phyloP scores from a whole-genome alignment of 2,113 vertebrate species.

The Gallinago undulata region DNA sequence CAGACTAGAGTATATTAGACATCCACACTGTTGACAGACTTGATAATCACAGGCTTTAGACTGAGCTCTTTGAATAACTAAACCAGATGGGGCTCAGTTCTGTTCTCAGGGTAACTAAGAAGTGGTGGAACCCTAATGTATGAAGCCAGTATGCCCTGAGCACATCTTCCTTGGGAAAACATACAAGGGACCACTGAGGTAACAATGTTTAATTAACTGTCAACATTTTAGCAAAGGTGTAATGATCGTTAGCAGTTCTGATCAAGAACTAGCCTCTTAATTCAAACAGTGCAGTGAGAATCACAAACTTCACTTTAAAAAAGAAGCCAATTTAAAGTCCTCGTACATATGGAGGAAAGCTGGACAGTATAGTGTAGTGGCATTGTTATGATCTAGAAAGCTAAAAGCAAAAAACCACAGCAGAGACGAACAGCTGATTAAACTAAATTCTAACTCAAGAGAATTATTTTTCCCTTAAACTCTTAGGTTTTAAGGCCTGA shows the following conservation, averaged over 20 bases:
- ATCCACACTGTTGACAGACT: not conserved
- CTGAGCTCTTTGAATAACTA: not conserved
- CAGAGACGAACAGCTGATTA: not conserved
- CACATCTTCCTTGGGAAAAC: accelerated
- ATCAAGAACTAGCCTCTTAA: not conserved
- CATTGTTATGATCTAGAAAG: not conserved
- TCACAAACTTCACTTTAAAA: not conserved
- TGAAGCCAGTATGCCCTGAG: not conserved
- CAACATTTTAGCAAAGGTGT: not conserved
- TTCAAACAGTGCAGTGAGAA: not conserved
- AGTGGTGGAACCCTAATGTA: not conserved
- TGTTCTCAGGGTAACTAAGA: not conserved
- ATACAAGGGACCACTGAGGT: not conserved
- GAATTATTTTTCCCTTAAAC: not conserved
- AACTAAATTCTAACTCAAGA: not conserved
- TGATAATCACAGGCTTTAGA: not conserved
- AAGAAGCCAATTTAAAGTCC: not conserved
- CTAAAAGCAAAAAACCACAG: not conserved
- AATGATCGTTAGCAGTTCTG: not conserved
- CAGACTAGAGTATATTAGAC: not conserved
- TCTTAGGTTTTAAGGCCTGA: not conserved
- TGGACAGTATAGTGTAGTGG: not conserved
- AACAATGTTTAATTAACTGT: not conserved
- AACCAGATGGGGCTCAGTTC: not conserved
- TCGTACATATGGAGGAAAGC: not conserved